Base-by-base conservation (phyloP, 2,888 invertebrate genomes). In the Carabus problematicus region DNA sequence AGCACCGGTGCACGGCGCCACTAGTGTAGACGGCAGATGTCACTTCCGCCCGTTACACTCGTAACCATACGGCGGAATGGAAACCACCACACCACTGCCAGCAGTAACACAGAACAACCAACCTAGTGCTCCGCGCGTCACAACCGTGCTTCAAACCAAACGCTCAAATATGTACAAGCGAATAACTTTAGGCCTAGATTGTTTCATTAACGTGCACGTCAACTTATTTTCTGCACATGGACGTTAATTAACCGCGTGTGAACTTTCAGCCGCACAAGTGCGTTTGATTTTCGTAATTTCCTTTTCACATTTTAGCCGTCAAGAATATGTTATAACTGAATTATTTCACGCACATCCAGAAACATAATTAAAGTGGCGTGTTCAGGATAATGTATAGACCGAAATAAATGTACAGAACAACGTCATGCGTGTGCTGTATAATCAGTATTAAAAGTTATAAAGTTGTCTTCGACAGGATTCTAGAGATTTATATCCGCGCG, bases 41-140 rank as follows among this genome's bases (percentile, higher is more conserved):
- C 73, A 74, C 71, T 72, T 72, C 71, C 71, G 73, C 55, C 71
- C 66, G 71, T 73, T 73, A 73, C 72, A 71, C 56, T 41, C 67
- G 42, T 58, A 19, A 60, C 29, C 56, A 52, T 11, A 41, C 64
- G 56, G 40, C 56, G 19, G 19, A 52, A 52, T 52, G 52, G 52
- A 52, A 52, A 52, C 52, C 52, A 18, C 52, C 52, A 52, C 12
- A 2, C 2, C n/a, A 12, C 52, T 14, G 52, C 16, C 52, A 52
- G 19, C 52, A 52, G 29, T 6, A 29, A 29, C 29, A 29, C 3
- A 29, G 29, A 2, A 29, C 29, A 3, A 6, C 29, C 29, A 29
- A 29, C 29, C 29, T 29, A n/a, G 29, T 29, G 29, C 29, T 29
- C 29, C 29, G 29, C 29, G 29, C 29, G 6, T 29, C 29, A 6